Percentiles rank a stretch among this genome's conserved stretches.
phyloP scores from a whole-genome alignment of 2,888 invertebrate genomes.

The Corythucha ciliata region DNA sequence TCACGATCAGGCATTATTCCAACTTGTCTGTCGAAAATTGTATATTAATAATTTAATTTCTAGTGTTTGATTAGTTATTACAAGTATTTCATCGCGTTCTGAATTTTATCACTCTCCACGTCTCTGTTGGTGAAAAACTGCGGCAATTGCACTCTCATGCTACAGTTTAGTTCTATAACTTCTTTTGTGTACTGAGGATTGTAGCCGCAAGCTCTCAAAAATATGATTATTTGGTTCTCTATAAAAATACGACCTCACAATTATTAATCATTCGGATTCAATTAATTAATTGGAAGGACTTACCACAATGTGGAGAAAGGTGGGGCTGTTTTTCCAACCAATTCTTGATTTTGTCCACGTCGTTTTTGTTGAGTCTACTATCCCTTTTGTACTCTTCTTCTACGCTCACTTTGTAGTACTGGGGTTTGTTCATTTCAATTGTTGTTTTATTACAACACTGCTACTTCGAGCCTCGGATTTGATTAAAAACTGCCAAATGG shows the following conservation, averaged over 20 bases:
- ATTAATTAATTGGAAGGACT: too few relatives aligned
- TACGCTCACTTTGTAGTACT: slow-evolving; percentile 16
- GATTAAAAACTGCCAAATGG: too few relatives aligned
- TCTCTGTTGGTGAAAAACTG: slow-evolving; percentile 32
- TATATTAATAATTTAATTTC: too few relatives aligned
- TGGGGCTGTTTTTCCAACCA: slow-evolving; percentile 30
- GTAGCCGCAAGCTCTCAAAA: slow-evolving; percentile 31
- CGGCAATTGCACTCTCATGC: slow-evolving; percentile 29
- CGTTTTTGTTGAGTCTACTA: slow-evolving; percentile 20
- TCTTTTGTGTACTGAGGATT: slow-evolving; percentile 31
- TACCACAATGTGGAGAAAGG: slow-evolving; percentile 25
- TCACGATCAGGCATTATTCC: too few relatives aligned
- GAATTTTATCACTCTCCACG: slow-evolving; percentile 8
- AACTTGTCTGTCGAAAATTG: too few relatives aligned
- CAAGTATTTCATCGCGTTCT: background rate
- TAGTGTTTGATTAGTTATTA: too few relatives aligned
- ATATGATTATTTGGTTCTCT: slow-evolving; percentile 33
- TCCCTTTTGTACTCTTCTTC: slow-evolving; percentile 25
- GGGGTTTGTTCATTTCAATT: too few relatives aligned
- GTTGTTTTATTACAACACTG: too few relatives aligned
- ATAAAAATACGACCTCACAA: too few relatives aligned
- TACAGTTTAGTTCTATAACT: slow-evolving; percentile 31
- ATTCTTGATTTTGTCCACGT: slow-evolving; percentile 23
- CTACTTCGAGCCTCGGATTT: too few relatives aligned
- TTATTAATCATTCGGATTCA: too few relatives aligned